A percentile compares a stretch with the other conserved stretches of the same genome.
phyloP scores from a whole-genome alignment of 2,113 vertebrate species.

The Lynx canadensis region DNA sequence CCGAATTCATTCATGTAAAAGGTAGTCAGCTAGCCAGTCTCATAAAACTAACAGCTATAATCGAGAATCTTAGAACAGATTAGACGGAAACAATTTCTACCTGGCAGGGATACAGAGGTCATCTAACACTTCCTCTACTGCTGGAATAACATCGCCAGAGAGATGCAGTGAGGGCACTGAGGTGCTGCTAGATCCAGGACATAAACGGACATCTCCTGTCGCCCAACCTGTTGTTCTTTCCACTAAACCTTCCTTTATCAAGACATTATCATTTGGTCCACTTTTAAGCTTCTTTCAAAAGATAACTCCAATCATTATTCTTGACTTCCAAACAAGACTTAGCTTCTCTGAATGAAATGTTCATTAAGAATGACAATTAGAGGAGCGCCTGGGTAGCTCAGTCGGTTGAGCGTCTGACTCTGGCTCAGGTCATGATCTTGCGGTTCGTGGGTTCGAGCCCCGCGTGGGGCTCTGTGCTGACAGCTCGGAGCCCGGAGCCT shows the following conservation, averaged over 20 bases:
- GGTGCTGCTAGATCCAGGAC: background rate
- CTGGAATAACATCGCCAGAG: background rate
- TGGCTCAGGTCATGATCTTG: no score
- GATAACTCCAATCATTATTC: background rate
- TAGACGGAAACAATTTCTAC: background rate
- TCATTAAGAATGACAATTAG: background rate
- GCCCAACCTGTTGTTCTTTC: background rate
- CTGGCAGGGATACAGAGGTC: background rate
- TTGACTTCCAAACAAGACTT: constrained; percentile 35
- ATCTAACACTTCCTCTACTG: background rate
- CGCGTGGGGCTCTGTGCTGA: no score
- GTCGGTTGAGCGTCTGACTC: no score
- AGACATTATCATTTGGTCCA: background rate
- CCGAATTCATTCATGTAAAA: constrained; percentile 14
- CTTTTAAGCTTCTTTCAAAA: background rate
- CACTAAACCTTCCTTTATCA: background rate
- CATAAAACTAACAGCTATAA: background rate
- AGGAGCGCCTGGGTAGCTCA: no score
- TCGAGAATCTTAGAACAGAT: background rate
- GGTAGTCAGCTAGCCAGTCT: background rate
- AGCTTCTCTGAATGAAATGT: constrained; percentile 31
- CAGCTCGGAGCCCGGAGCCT: no score
- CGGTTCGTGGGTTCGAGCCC: no score
- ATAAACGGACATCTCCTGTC: background rate
- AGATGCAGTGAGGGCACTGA: background rate